Conservation (phyloP, 92 coral and sea anemone species). For the Bergia sp. region DNA sequence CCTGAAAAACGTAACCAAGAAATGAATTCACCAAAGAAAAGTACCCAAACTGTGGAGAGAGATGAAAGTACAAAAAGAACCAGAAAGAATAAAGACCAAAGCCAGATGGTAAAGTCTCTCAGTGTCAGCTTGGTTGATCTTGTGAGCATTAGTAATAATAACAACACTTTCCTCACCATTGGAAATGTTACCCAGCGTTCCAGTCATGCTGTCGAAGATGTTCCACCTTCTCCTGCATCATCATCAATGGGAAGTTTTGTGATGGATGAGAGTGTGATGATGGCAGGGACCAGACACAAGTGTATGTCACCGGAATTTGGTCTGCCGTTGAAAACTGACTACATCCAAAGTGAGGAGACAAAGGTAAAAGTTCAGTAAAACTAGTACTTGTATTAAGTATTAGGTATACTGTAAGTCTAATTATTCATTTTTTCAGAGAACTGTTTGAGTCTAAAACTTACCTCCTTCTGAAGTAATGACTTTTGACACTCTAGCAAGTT, state of each 20-base stretch:
- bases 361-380: not conserved
- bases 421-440: no score
- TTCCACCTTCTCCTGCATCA: conserved; percentile 46
- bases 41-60: not conserved
- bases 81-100: not conserved
- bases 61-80: not conserved
- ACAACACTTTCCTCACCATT: conserved; percentile 75
- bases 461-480: no score
- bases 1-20: not conserved
- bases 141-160: conserved; percentile 17
- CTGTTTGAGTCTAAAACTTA: no score
- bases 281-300: conserved; percentile 72
- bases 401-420: no score
- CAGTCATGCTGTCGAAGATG: not conserved
- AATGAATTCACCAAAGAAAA: not conserved
- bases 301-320: conserved; percentile 83
- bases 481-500: no score
- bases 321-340: not conserved
- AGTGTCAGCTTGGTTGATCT: not conserved
- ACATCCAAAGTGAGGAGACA: not conserved
- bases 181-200: conserved; percentile 48
- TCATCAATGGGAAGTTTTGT: conserved; percentile 47
- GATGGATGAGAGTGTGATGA: conserved; percentile 66
- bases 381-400: no score
- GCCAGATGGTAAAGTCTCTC: not conserved